These are phyloP conservation scores for Myripristis murdjan DNA, from an alignment of 2,797 vertebrate species.

Conservation along the genomic window DNA sequence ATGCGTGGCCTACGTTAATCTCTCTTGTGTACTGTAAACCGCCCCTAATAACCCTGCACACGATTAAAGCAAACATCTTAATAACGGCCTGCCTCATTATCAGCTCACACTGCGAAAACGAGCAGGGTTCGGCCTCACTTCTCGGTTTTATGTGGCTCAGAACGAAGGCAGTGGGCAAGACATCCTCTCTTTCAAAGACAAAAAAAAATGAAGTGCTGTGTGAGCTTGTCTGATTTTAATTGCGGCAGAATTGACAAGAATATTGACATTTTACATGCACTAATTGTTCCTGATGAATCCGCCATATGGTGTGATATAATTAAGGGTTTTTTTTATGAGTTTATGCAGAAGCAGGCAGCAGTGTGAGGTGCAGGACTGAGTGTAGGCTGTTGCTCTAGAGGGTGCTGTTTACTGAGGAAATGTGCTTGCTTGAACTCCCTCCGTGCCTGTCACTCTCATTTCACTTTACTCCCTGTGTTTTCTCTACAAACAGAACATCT, in stretches of 20 bases:
- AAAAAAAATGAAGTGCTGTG: neutral
- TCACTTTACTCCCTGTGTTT: neutral
- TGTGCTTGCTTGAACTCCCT: neutral
- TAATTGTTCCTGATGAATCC: conserved; percentile 1
- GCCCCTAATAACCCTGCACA: conserved; percentile 73
- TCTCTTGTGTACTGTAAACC: conserved; percentile 77
- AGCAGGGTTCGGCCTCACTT: conserved; percentile 37
- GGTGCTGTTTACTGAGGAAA: conserved; percentile 83
- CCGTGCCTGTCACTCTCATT: conserved; percentile 18
- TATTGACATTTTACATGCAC: conserved; percentile 5
- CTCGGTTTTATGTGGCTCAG: conserved; percentile 39
- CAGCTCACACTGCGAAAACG: conserved; percentile 61
- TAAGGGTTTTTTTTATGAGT: neutral
- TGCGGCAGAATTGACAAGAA: neutral
- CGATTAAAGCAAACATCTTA: conserved; percentile 79
- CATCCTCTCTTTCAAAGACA: conserved; percentile 12
- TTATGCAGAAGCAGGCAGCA: neutral
- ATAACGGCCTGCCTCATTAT: conserved; percentile 74
- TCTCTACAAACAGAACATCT: neutral
- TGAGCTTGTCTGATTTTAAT: conserved; percentile 1
- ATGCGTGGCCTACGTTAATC: conserved; percentile 76
- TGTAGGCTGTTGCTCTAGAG: conserved; percentile 75
- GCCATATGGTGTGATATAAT: neutral
- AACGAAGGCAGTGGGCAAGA: conserved; percentile 28
- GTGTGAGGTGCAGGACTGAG: conserved; percentile 14